A percentile compares a stretch with the other conserved stretches of the same genome.
These are phyloP conservation scores for Anas georgica DNA, from an alignment of 2,797 vertebrate genomes.

Conservation along the genomic window DNA sequence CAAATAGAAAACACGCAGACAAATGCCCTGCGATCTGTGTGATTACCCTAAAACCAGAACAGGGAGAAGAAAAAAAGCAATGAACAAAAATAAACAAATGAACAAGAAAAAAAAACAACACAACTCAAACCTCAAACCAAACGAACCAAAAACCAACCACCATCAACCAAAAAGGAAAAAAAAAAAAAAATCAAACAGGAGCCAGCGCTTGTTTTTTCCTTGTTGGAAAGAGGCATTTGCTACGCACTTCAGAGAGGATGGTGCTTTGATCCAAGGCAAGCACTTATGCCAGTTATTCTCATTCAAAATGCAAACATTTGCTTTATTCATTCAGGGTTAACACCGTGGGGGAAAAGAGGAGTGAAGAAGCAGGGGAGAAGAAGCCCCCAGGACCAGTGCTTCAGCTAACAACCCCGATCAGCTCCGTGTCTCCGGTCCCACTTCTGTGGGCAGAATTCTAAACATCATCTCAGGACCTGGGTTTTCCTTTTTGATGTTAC, in stretches of 20 bases:
- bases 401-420: background rate
- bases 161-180: background rate
- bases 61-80: background rate
- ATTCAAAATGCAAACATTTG: background rate
- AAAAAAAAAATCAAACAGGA: background rate
- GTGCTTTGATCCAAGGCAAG: background rate
- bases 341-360: rapidly evolving
- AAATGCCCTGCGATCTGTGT: background rate
- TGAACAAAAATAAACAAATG: background rate
- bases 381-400: background rate
- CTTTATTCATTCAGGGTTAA: background rate
- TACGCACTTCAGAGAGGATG: background rate
- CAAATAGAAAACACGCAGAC: background rate
- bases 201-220: background rate
- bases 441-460: background rate
- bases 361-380: background rate
- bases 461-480: background rate
- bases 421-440: background rate
- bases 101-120: background rate
- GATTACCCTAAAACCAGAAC: background rate
- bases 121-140: too few species aligned
- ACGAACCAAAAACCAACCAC: background rate
- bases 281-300: background rate
- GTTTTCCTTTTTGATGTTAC: background rate
- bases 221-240: background rate